Base-by-base conservation (phyloP, 1,140 invertebrate genomes). In the Ceratosolen solmsi region DNA sequence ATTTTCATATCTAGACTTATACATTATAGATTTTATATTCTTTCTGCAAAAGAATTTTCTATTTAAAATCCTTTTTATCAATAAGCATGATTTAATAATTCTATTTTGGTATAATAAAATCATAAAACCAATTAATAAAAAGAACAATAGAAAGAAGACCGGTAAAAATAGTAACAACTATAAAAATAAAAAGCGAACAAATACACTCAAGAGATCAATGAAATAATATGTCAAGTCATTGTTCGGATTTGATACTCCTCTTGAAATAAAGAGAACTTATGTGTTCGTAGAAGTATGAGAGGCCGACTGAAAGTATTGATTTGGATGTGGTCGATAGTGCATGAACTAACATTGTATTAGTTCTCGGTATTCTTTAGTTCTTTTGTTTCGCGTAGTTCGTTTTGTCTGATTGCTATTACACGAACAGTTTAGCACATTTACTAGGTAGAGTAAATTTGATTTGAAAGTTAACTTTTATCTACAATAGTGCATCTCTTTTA, bases 271-370 rank as follows among this genome's bases (percentile, higher is more conserved):
- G 13, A 63, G 27, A 63, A 17, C 2, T 33, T 17, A 27, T 25
- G 27, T 63, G 15, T 33, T 8, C n/a, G 38, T 9, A 49, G 30
- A 56, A 70, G 51, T 38, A 38, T 11, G 58, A 41, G 3, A 75
- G 30, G 49, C 60, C 41, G 58, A 74, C 49, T 15, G 27, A 82
- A 80, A 54, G 49, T 82, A 82, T 84, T 80, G 83, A 84, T 82
- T 78, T n/a, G 8, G 68, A 27, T 56, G 30, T 22, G 76, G 60
- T 81, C 75, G 79, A 84, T 82, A 79, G 60, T 51, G 56, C 33
- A 63, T 65, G 30, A 38, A 33, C 65, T 60, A 56, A 22, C 49
- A 51, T 13, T 38, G 63, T 68, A 72, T 15, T 36, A 58, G n/a
- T 22, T 54, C 65, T 75, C 49, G 54, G 30, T 27, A 46, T 81